Base-by-base conservation (phyloP, 2,797 vertebrate species). In the Allobates femoralis region DNA sequence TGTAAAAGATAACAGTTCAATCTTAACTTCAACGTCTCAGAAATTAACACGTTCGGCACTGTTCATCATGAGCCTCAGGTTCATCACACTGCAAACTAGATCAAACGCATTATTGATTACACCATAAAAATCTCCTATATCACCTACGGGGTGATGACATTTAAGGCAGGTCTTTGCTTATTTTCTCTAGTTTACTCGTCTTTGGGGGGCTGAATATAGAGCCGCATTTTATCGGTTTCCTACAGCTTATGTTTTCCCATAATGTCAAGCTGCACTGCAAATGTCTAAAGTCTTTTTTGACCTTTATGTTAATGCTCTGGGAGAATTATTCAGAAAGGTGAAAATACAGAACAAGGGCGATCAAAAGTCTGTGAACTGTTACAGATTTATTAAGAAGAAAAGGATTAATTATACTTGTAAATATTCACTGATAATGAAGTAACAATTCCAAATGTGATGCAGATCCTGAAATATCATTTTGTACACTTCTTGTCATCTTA, bases 1-100 rank as follows among this genome's bases (percentile, higher is more conserved):
- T 73, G 55, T 50, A 64, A 84, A 80, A 87, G 74, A 87, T 84
- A 84, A 83, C 50, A n/a, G 83, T 87, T 74, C 81, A 55, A 53
- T 87, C 51, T 46, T 74, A 21, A 83, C 46, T 56, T 77, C 28
- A 64, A 51, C 66, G 14, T 56, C 66, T 37, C 53, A 46, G 34
- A 84, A 87, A 84, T 87, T 87, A 87, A 83, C 85, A 21, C 69
- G 19, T 62, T 81, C 69, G 5, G 19, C n/a, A 32, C 69, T 79
- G 28, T 79, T 79, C 30, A 62, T 66, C 69, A 50, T 30, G 28
- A 60, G 75, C 23, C 41, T 11, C 7, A 0, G 51, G 28, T 34
- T 56, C 26, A 69, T 77, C 81, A 75, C 37, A 26, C 41, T 78
- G 23, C 62, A 46, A 50, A 28, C 50, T 10, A 51, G 21, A 82